These are phyloP conservation scores for Mystacornis crossleyi DNA, from an alignment of 2,113 vertebrate genomes.

Conservation along the genomic window DNA sequence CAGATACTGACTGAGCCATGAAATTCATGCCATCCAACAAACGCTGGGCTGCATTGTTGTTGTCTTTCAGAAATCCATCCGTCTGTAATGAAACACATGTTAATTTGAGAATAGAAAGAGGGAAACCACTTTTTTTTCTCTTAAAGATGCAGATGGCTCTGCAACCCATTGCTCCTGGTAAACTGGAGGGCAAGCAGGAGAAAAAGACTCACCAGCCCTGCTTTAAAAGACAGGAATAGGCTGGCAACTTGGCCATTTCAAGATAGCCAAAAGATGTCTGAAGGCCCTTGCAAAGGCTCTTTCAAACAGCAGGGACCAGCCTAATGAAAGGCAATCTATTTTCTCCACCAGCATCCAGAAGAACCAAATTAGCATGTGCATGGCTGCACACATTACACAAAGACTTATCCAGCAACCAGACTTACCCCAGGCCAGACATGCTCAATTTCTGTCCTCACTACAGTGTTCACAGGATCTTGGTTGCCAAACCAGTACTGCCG, in stretches of 20 bases:
- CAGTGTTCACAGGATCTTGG: slow-evolving; percentile 98
- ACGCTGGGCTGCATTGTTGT: slow-evolving; percentile 97
- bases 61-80: slow-evolving; percentile 95
- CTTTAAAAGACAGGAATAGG: background rate
- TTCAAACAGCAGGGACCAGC: background rate
- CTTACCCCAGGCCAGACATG: slow-evolving; percentile 98
- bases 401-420: background rate
- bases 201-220: background rate
- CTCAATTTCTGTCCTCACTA: slow-evolving; percentile 97
- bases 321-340: background rate
- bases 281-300: background rate
- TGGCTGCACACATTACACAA: background rate
- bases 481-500: slow-evolving; percentile 99
- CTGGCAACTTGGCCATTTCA: background rate
- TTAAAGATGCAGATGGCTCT: background rate
- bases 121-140: background rate
- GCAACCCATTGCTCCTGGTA: background rate
- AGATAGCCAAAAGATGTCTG: background rate
- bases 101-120: background rate
- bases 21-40: slow-evolving; percentile 96
- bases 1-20: slow-evolving; percentile 96
- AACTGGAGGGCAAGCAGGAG: background rate
- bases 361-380: background rate
- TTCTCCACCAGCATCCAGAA: background rate
- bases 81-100: slow-evolving; percentile 76